Evolutionary conservation across 2,113 vertebrate species (phyloP).

Genomic region (Scatophagus argus): DNA sequence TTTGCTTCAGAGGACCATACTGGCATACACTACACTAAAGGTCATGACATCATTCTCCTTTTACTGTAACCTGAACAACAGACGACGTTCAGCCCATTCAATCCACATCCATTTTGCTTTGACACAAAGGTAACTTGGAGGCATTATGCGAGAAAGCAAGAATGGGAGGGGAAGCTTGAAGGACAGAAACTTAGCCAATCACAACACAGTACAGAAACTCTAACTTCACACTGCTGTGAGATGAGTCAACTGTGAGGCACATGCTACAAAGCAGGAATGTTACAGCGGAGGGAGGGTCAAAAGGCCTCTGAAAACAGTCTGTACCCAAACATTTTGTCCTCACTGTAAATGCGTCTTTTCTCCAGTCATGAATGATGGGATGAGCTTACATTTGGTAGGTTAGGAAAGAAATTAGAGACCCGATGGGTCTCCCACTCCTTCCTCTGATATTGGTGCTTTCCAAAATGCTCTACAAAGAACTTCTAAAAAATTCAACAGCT

Average conservation of each 20-base stretch:
- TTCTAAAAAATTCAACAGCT: neutral
- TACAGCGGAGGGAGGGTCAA: conserved; percentile 49
- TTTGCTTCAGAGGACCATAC: conserved; percentile 1
- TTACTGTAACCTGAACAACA: conserved; percentile 54
- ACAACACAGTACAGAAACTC: conserved; percentile 67
- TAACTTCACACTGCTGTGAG: conserved; percentile 74
- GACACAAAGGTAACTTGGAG: conserved; percentile 19
- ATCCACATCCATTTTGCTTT: conserved; percentile 40
- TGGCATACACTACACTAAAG: conserved; percentile 34
- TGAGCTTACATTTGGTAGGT: neutral
- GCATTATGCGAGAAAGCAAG: conserved; percentile 55
- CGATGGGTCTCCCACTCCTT: neutral
- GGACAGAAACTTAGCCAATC: conserved; percentile 60
- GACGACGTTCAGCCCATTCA: conserved; percentile 13
- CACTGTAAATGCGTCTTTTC: conserved; percentile 15
- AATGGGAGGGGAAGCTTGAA: conserved; percentile 36
- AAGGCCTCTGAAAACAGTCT: conserved; percentile 64
- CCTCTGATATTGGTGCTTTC: neutral
- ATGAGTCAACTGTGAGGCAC: conserved; percentile 81
- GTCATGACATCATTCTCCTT: conserved; percentile 58
- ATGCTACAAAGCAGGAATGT: conserved; percentile 72
- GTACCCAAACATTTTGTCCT: conserved; percentile 77
- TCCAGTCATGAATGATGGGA: conserved; percentile 5
- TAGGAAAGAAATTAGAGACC: conserved; percentile 12
- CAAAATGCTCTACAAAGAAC: neutral